A percentile compares a stretch with the other conserved stretches of the same genome.
phyloP scores from a whole-genome alignment of 2,888 invertebrate genomes.

The Nomada lathburiana region DNA sequence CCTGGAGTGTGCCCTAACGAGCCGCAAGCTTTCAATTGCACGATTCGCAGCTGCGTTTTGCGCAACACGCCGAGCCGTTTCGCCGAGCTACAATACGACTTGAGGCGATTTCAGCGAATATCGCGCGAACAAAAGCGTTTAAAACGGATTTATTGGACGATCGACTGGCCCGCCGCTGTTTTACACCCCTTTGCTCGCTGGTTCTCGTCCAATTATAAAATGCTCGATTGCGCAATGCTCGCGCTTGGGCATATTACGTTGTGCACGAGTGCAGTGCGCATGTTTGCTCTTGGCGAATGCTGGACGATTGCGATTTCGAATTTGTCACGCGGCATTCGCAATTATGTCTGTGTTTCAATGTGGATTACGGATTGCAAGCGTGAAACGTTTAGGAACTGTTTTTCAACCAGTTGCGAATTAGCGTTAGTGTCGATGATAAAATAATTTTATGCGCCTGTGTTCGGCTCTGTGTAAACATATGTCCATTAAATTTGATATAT shows the following conservation, averaged over 20 bases:
- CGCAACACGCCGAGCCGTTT: constrained; percentile 27
- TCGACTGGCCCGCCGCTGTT: constrained; percentile 3
- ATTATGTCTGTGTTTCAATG: neutral
- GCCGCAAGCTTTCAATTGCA: constrained; percentile 48
- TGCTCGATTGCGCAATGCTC: neutral
- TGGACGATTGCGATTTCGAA: constrained; percentile 1
- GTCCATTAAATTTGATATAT: too few relatives aligned
- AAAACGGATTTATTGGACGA: constrained; percentile 45
- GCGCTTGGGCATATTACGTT: neutral
- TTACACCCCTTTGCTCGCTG: neutral
- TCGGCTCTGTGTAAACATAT: too few relatives aligned
- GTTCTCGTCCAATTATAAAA: constrained; percentile 23
- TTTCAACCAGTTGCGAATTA: too few relatives aligned
- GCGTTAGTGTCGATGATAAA: too few relatives aligned
- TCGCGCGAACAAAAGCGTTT: constrained; percentile 32
- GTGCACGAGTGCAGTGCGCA: neutral
- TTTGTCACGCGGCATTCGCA: constrained; percentile 4
- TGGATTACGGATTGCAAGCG: too few relatives aligned
- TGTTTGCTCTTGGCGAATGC: constrained; percentile 2
- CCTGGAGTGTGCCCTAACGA: constrained; percentile 44
- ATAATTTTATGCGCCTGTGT: too few relatives aligned
- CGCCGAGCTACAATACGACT: constrained; percentile 23
- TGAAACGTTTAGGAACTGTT: neutral
- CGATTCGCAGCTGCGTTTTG: constrained; percentile 46
- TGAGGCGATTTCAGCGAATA: constrained; percentile 1